Base-by-base conservation (phyloP, 2,113 vertebrate genomes). In the Danionella cerebrum region DNA sequence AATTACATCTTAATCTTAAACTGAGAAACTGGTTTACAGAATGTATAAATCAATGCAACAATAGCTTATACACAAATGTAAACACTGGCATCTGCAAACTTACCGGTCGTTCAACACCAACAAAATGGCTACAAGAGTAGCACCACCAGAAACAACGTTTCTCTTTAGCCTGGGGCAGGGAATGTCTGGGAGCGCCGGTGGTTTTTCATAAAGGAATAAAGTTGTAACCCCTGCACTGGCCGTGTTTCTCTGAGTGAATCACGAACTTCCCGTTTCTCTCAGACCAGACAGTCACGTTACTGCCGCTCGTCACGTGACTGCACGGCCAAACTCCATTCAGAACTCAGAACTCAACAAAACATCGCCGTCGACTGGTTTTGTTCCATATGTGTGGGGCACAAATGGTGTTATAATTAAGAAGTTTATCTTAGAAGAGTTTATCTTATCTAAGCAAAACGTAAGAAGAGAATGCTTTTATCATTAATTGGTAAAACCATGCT, bases 221-320 rank as follows among this genome's bases (percentile, higher is more conserved):
- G n/a, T 10, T 47, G 1, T 13, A 25, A 7, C 25, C 16, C 35
- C n/a, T 9, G 7, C 1, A 16, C 13, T 6, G 12, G n/a, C n/a
- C n/a, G n/a, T n/a, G n/a, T n/a, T n/a, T n/a, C n/a, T 33, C 5
- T 25, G 11, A 52, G 19, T 14, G 24, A 57, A 25, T 65, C 45
- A 66, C 24, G 3, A 52, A 42, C 51, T 66, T 72, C 70, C 70
- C 3, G 54, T 52, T 59, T 60, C 35, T 52, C 21, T 36, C 9
- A 41, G n/a, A n/a, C 4, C 8, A 12, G 16, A 11, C 5, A 3
- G 52, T 45, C 58, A 62, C 16, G 58, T 62, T 21, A 62, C 39
- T 31, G 58, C 12, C 2, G 25, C 16, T 13, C 9, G 2, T 63
- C 59, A 63, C 27, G 59, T 63, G 58, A 62, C 58, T 13, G 4